A percentile compares a stretch with the other conserved stretches of the same genome.
Conservation (phyloP, 1,140 invertebrate species). For the Streblospio benedicti region DNA sequence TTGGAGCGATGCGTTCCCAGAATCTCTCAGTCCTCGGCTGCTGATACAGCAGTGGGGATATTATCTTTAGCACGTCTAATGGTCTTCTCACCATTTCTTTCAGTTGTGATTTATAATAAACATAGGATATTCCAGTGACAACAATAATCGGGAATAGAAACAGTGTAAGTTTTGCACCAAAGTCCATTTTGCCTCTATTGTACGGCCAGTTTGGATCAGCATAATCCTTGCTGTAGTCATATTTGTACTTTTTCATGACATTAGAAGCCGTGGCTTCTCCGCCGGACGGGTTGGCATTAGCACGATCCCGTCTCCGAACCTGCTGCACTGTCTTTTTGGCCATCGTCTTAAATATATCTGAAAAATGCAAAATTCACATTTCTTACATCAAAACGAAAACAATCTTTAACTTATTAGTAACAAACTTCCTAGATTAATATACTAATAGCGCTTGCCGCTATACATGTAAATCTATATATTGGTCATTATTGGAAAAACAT, state of each 20-base stretch:
- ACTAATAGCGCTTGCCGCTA: too few relatives aligned
- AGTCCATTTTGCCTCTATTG: conserved; percentile 4
- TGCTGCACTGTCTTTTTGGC: too few relatives aligned
- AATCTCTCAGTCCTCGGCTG: conserved; percentile 69
- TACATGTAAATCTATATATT: too few relatives aligned
- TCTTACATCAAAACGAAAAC: too few relatives aligned
- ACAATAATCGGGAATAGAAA: neutral
- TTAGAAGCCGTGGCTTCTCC: neutral
- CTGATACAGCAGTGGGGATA: conserved; percentile 52
- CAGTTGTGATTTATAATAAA: conserved; percentile 70
- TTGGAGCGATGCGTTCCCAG: conserved; percentile 85
- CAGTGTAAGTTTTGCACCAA: conserved; percentile 1
- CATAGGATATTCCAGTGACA: conserved; percentile 47
- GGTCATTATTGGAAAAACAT: too few relatives aligned
- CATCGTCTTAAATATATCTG: too few relatives aligned
- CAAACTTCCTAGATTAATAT: too few relatives aligned
- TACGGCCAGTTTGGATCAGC: conserved; percentile 8
- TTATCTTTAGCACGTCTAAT: conserved; percentile 66
- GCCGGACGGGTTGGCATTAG: neutral
- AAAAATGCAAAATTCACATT: too few relatives aligned
- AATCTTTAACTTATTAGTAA: too few relatives aligned
- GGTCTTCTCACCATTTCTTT: conserved; percentile 83
- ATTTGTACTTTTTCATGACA: neutral
- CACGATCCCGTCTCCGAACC: too few relatives aligned
- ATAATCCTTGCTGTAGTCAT: conserved; percentile 10